Percentiles rank a stretch among this genome's conserved stretches.
Evolutionary conservation across 2,888 invertebrate genomes (phyloP).

Genomic region (Nemurella pictetii): DNA sequence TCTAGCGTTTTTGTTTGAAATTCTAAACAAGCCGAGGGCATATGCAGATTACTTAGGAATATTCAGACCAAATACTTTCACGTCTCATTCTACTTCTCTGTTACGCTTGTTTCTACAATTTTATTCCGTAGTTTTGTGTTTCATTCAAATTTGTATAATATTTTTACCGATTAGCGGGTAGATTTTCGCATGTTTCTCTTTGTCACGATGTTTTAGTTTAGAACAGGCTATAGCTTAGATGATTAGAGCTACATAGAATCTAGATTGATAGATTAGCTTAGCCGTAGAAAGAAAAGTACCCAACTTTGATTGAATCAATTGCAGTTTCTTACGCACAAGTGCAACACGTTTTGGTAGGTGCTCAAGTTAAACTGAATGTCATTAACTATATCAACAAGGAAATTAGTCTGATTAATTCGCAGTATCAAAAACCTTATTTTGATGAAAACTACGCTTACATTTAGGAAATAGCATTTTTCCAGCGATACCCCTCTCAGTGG

Average conservation of each 20-base stretch:
- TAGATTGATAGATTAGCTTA: neutral
- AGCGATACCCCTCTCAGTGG: neutral
- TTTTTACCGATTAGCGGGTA: neutral
- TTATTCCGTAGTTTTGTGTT: neutral
- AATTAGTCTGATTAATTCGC: too few relatives aligned
- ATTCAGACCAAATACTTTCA: neutral
- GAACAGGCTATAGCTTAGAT: neutral
- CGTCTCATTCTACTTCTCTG: neutral
- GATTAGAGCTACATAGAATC: neutral
- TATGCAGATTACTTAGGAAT: neutral
- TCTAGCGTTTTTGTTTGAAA: neutral
- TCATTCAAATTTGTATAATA: neutral
- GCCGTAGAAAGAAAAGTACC: neutral
- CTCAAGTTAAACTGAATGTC: too few relatives aligned
- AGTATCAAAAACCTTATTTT: neutral
- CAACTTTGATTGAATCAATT: neutral
- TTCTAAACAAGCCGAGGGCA: neutral
- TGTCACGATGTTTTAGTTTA: neutral
- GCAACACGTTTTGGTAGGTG: neutral
- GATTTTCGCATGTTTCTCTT: neutral
- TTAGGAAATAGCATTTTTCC: neutral
- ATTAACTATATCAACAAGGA: too few relatives aligned
- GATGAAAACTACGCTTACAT: neutral
- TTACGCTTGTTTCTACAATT: neutral
- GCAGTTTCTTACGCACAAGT: neutral